These are phyloP conservation scores for Malthinus seriepunctatus DNA, from an alignment of 2,888 invertebrate species.

Conservation along the genomic window DNA sequence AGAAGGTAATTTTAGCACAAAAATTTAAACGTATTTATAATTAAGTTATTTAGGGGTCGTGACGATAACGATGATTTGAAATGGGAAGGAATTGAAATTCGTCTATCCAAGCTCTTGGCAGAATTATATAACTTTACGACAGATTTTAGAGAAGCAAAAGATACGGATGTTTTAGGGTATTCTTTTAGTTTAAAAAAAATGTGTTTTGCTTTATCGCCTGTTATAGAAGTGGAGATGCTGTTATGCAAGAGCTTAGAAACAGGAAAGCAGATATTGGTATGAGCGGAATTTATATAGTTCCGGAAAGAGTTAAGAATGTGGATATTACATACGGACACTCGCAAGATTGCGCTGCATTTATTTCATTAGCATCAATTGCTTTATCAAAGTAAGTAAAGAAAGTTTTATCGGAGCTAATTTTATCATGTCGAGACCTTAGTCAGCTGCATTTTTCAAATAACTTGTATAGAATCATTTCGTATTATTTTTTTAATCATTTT, in stretches of 20 bases:
- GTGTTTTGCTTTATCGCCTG: background rate
- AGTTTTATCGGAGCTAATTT: background rate
- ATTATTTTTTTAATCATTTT: constrained; percentile 4
- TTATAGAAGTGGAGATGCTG: constrained; percentile 64
- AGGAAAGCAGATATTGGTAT: constrained; percentile 69
- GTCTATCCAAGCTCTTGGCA: constrained; percentile 65
- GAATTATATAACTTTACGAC: constrained; percentile 72
- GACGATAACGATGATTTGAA: constrained; percentile 57
- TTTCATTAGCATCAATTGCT: constrained; percentile 77
- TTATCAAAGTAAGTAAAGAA: constrained; percentile 65
- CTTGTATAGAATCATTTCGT: background rate
- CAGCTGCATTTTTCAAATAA: too few species aligned
- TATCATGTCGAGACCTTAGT: too few species aligned
- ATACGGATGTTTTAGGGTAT: constrained; percentile 55
- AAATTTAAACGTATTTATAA: background rate
- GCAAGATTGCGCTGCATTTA: constrained; percentile 77
- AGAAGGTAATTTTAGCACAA: constrained; percentile 56
- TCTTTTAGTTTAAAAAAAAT: background rate
- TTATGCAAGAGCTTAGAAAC: constrained; percentile 59
- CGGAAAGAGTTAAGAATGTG: constrained; percentile 55
- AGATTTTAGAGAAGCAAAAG: constrained; percentile 66
- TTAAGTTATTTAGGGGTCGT: constrained; percentile 38
- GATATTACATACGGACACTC: constrained; percentile 70
- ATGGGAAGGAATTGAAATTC: constrained; percentile 79
- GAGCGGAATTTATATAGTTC: constrained; percentile 72